phyloP scores from a whole-genome alignment of 1,140 invertebrate genomes.

The Acyrthosiphon pisum region DNA sequence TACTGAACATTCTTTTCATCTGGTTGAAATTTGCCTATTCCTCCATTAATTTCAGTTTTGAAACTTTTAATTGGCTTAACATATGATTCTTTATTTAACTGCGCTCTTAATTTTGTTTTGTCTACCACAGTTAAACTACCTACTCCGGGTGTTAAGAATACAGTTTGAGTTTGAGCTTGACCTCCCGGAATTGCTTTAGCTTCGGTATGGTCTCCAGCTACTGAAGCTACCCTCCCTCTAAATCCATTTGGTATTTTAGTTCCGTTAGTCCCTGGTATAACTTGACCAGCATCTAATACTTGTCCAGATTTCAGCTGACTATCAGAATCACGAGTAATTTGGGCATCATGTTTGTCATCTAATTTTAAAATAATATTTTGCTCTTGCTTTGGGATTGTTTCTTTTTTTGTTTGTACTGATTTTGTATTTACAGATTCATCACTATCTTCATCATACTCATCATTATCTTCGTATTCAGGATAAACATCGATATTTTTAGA shows the following conservation, averaged over 20 bases:
- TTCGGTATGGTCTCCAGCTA: slow-evolving; percentile 68
- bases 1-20: slow-evolving; percentile 75
- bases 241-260: slow-evolving; percentile 74
- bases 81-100: slow-evolving; percentile 33
- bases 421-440: slow-evolving; percentile 64
- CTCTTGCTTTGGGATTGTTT: slow-evolving; percentile 43
- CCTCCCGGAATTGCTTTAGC: slow-evolving; percentile 67
- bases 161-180: slow-evolving; percentile 72
- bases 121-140: slow-evolving; percentile 65
- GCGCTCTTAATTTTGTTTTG: slow-evolving; percentile 52
- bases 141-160: slow-evolving; percentile 67
- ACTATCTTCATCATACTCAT: slow-evolving; percentile 68
- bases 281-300: slow-evolving; percentile 70
- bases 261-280: slow-evolving; percentile 69
- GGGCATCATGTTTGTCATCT: slow-evolving; percentile 62
- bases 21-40: slow-evolving; percentile 68
- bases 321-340: slow-evolving; percentile 62
- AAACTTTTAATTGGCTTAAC: slow-evolving; percentile 63
- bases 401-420: slow-evolving; percentile 27
- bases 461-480: slow-evolving; percentile 65
- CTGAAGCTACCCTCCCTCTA: slow-evolving; percentile 71
- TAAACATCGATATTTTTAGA: slow-evolving; percentile 61
- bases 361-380: slow-evolving; percentile 61
- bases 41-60: slow-evolving; percentile 78
- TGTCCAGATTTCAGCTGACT: slow-evolving; percentile 61